phyloP scores from a whole-genome alignment of 2,113 vertebrate genomes.

The Urocynchramus pylzowi region DNA sequence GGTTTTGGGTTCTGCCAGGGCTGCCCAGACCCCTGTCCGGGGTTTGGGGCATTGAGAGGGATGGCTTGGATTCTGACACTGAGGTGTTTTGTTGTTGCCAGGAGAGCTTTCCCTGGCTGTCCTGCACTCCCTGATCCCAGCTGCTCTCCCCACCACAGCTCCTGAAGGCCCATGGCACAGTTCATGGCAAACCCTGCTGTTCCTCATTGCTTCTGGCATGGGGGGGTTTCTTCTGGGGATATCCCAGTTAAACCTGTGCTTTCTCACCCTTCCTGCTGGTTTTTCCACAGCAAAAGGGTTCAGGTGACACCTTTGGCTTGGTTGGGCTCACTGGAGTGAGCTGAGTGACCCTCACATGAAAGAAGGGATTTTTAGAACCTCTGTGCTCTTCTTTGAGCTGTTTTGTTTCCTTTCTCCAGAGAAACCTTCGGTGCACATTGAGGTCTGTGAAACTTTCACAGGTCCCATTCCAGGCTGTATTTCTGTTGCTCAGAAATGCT shows the following conservation, averaged over 20 bases:
- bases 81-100: not conserved
- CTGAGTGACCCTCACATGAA: not conserved
- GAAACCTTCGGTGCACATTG: not conserved
- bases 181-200: not conserved
- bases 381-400: not conserved
- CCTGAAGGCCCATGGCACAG: not conserved
- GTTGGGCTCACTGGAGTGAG: not conserved
- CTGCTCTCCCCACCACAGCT: not conserved
- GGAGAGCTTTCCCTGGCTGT: not conserved
- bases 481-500: not conserved
- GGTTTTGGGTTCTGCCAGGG: no score
- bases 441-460: not conserved
- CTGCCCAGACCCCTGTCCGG: no score
- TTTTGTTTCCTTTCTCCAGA: not conserved
- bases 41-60: no score
- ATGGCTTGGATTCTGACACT: no score
- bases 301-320: not conserved
- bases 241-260: not conserved
- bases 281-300: not conserved
- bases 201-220: fast-evolving
- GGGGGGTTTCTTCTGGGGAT: not conserved
- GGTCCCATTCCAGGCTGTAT: not conserved
- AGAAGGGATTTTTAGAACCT: not conserved
- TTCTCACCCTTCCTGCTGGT: not conserved
- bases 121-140: not conserved